Evolutionary conservation across 2,888 invertebrate species (phyloP).

Genomic region (Rhamphomyia laevipes): DNA sequence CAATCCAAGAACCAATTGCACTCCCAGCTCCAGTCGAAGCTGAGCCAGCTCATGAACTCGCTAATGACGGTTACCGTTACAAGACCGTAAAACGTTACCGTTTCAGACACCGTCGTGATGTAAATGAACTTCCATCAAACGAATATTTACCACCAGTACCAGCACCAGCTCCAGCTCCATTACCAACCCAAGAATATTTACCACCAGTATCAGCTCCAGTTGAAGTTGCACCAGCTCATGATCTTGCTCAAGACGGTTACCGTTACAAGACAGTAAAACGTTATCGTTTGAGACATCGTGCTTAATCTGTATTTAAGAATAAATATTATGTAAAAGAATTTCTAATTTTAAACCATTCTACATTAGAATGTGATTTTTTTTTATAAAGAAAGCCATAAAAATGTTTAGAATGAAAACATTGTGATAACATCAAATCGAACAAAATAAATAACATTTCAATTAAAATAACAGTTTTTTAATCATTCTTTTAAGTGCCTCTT

Average conservation of each 20-base stretch:
- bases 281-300: background rate
- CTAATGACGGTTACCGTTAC: conserved; percentile 25
- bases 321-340: background rate
- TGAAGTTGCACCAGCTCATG: conserved; percentile 7
- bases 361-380: background rate
- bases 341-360: background rate
- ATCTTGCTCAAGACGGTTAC: conserved; percentile 17
- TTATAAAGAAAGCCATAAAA: background rate
- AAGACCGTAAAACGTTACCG: conserved; percentile 22
- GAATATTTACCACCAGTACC: conserved; percentile 13
- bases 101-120: conserved; percentile 24
- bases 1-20: conserved; percentile 10
- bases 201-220: conserved; percentile 13
- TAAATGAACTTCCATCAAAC: conserved; percentile 16
- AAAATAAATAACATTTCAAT: too few relatives aligned
- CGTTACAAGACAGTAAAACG: conserved; percentile 16
- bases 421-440: too few relatives aligned
- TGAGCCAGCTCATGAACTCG: conserved; percentile 14
- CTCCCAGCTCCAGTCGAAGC: conserved; percentile 7
- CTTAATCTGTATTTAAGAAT: background rate
- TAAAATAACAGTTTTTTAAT: too few relatives aligned
- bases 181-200: conserved; percentile 17
- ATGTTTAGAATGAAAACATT: background rate
- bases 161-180: conserved; percentile 15
- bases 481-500: too few relatives aligned